Conservation (phyloP, 2,797 vertebrate genomes). For the Esox masquinongy region DNA sequence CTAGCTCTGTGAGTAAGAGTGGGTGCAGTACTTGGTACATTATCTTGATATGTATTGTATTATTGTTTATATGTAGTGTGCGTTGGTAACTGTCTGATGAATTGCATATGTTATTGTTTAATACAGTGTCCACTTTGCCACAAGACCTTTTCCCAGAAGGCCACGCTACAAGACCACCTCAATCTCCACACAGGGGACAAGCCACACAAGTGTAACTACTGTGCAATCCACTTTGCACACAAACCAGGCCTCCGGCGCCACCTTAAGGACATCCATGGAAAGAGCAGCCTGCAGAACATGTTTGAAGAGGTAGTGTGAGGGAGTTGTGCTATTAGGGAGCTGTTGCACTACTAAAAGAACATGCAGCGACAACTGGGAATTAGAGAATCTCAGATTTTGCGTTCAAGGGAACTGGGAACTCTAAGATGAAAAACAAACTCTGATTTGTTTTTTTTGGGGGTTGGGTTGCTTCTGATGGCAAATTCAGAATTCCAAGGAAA, state of each 20-base stretch:
- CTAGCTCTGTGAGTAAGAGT: background rate
- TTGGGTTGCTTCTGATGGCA: too few species aligned
- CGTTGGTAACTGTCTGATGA: background rate
- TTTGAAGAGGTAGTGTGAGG: constrained; percentile 39
- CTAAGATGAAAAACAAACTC: too few species aligned
- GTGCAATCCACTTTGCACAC: constrained; percentile 52
- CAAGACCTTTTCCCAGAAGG: constrained; percentile 67
- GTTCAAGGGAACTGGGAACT: too few species aligned
- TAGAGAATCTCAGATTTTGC: too few species aligned
- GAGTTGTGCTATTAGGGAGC: too few species aligned
- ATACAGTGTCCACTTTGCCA: constrained; percentile 68
- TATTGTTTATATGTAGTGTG: background rate
- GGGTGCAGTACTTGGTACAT: background rate
- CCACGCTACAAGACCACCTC: constrained; percentile 68
- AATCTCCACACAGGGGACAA: constrained; percentile 64
- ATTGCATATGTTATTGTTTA: background rate
- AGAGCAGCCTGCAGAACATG: constrained; percentile 55
- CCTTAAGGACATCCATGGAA: constrained; percentile 61
- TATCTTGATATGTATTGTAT: background rate
- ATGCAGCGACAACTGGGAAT: too few species aligned
- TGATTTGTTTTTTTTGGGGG: too few species aligned
- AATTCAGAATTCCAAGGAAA: too few species aligned
- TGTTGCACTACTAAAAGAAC: background rate
- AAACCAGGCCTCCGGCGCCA: constrained; percentile 62
- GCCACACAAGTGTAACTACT: constrained; percentile 54